Evolutionary conservation across 2,888 invertebrate genomes (phyloP), one percentile per base, ranked within the genome.

Genomic region (Pyrgus malvae): DNA sequence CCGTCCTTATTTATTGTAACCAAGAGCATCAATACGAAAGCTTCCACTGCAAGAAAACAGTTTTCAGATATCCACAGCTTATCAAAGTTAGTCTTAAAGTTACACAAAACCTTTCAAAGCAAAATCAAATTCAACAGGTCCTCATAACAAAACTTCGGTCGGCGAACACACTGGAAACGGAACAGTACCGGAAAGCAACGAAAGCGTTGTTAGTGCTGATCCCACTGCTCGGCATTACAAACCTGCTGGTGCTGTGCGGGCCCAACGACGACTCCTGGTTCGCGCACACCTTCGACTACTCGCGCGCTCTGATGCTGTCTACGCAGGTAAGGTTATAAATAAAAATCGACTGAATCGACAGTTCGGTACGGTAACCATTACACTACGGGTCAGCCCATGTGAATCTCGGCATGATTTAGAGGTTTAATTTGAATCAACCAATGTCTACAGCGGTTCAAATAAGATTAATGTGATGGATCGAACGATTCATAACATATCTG

Each of bases 101-200:
- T n/a, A n/a, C n/a, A n/a, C n/a, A n/a, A n/a, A n/a, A n/a, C n/a
- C n/a, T n/a, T n/a, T n/a, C n/a, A n/a, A n/a, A n/a, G n/a, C n/a
- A n/a, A n/a, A n/a, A n/a, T n/a, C n/a, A 19, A 2, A 35, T 38
- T 55, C 60, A 76, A 63, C 79, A 97, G 97, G 97, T 98, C 46
- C 91, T 98, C 61, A 97, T 98, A 74, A 98, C 97, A 23, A 98
- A 98, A 74, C 92, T 98, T 3, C 93, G 97, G 44, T 97, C 98
- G 14, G 96, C 98, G 11, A 97, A 97, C 74, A 96, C 95, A 1
- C 90, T 95, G 46, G 98, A 98, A 82, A 97, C 97, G 3, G 95
- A 97, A 69, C 98, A 98, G 79, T 96, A 96, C 79, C 92, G 96
- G 61, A 97, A 97, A 80, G 97, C 97, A 0, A 95, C 96, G 5